phyloP scores from a whole-genome alignment of 2,113 vertebrate species.

The Siphamia tubifer region DNA sequence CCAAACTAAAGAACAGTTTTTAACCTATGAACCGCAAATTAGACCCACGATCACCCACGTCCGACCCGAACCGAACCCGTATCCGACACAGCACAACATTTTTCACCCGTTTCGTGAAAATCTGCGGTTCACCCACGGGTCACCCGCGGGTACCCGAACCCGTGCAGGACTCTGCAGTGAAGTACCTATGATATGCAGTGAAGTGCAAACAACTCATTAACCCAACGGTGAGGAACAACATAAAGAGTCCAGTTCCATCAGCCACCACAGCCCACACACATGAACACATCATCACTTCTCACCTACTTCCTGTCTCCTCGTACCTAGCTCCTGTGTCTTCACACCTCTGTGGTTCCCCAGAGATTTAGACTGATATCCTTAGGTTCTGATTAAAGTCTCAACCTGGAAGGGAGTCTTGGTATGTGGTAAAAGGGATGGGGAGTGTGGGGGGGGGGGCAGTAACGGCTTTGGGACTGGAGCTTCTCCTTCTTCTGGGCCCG shows the following conservation, averaged over 20 bases:
- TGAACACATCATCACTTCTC: too few species aligned
- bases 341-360: too few species aligned
- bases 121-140: too few species aligned
- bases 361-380: conserved; percentile 50
- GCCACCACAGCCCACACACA: conserved; percentile 8
- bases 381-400: conserved; percentile 58
- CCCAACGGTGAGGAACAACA: conserved; percentile 32
- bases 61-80: too few species aligned
- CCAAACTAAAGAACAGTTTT: too few species aligned
- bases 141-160: too few species aligned
- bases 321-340: too few species aligned
- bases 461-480: not conserved
- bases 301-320: not conserved
- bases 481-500: conserved; percentile 40
- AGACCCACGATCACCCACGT: too few species aligned
- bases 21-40: too few species aligned
- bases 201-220: conserved; percentile 68
- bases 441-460: not conserved
- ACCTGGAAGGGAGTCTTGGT: conserved; percentile 25
- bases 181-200: conserved; percentile 51
- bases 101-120: too few species aligned
- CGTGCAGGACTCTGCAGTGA: too few species aligned
- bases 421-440: conserved; percentile 8
- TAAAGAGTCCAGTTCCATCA: conserved; percentile 15
- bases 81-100: too few species aligned